Evolutionary conservation across 2,113 vertebrate species (phyloP).

Genomic region (Pomatostomus ruficeps): DNA sequence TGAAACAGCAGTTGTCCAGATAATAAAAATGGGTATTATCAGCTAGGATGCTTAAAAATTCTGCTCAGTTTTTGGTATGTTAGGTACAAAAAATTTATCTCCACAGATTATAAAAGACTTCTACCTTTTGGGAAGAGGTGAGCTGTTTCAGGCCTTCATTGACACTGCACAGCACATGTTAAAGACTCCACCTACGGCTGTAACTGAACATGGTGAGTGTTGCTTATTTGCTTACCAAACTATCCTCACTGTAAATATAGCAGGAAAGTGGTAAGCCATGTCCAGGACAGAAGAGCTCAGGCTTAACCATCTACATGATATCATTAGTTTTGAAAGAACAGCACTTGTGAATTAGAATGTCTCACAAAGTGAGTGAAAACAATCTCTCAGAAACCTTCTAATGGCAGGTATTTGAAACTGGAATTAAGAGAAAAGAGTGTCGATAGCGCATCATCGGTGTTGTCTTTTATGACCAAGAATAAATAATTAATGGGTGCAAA

Average conservation of each 20-base stretch:
- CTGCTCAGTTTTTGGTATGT: not conserved
- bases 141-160: constrained; percentile 96
- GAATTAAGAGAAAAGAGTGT: not conserved
- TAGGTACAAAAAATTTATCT: not conserved
- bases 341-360: not conserved
- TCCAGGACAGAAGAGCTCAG: not conserved
- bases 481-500: not conserved
- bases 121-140: constrained; percentile 93
- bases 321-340: not conserved
- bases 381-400: not conserved
- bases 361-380: not conserved
- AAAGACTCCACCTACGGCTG: constrained; percentile 91
- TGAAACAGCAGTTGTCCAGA: not conserved
- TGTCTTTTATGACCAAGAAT: not conserved
- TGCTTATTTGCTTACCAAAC: not conserved
- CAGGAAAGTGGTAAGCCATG: not conserved
- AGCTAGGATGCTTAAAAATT: not conserved
- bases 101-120: constrained; percentile 96
- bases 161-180: constrained; percentile 96
- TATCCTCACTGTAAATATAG: not conserved
- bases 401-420: not conserved
- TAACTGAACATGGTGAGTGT: constrained; percentile 92
- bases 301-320: not conserved
- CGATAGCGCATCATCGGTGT: not conserved
- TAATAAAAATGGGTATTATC: not conserved